Conservation (phyloP, 2,888 invertebrate genomes). For the Enchytraeus crypticus region DNA sequence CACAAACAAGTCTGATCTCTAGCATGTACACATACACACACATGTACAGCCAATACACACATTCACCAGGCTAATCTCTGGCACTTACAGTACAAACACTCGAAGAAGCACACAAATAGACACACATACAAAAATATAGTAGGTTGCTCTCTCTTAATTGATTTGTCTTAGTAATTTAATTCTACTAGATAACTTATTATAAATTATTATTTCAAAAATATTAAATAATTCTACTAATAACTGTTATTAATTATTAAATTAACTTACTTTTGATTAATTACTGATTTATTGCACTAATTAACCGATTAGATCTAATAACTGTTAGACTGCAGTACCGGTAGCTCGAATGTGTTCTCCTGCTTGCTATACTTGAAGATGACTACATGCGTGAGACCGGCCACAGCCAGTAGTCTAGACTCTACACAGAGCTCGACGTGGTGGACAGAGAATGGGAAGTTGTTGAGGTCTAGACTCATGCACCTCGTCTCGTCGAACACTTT, state of each 20-base stretch:
- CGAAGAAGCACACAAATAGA: too few species aligned
- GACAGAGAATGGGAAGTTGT: constrained; percentile 77
- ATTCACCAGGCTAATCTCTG: too few species aligned
- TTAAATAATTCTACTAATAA: too few species aligned
- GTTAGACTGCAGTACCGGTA: constrained; percentile 33
- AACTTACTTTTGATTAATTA: too few species aligned
- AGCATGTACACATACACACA: not conserved
- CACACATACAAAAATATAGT: not conserved
- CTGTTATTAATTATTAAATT: too few species aligned
- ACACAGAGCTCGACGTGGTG: constrained; percentile 78
- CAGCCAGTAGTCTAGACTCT: constrained; percentile 78
- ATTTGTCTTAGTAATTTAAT: too few species aligned
- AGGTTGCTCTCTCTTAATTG: too few species aligned
- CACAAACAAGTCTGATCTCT: not conserved
- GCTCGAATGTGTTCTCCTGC: constrained; percentile 62
- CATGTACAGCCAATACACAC: not conserved
- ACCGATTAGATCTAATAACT: not conserved
- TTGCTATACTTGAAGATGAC: constrained; percentile 91
- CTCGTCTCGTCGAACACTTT: constrained; percentile 74
- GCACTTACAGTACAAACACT: too few species aligned
- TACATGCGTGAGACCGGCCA: constrained; percentile 87
- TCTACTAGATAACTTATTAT: too few species aligned
- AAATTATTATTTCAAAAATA: too few species aligned
- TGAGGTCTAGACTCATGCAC: constrained; percentile 31
- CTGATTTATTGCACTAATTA: too few species aligned